Base-by-base conservation (phyloP, 2,888 invertebrate species). In the Clostera curtula region DNA sequence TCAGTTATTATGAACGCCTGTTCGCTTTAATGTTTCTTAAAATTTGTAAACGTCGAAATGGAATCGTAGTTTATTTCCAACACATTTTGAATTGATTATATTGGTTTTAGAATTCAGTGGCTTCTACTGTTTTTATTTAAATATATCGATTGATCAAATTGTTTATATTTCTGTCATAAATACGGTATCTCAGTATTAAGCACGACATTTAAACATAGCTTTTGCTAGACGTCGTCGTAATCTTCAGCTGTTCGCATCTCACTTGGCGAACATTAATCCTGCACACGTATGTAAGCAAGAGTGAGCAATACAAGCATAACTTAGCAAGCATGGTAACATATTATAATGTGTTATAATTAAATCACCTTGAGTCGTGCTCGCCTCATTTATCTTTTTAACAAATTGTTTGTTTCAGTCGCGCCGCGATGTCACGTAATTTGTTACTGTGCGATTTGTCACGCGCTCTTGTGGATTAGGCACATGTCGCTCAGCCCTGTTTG, bases 381-480 rank as follows among this genome's bases (percentile, higher is more conserved):
- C 28, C 56, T 59, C 68, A 59, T 71, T 68, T 63, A 66, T 73
- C 73, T 67, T 63, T 58, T 56, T 71, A 71, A 76, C 62, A 73
- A 75, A 75, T 74, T 69, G 63, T 71, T 71, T 70, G 72, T 76
- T 75, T 75, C 71, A 69, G 65, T 56, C 54, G 43, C 55, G 48
- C 48, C 52, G n/a, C n/a, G 51, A 57, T 56, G 58, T 49, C 58
- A 50, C 54, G 69, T 72, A 68, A 75, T 76, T 72, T 72, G 69
- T 67, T 58, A 61, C 36, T 31, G 40, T 51, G 68, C 69, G 71
- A 79, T 75, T 73, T 72, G 65, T 77, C 73, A 74, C 63, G 53
- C 52, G 56, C 56, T 62, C 43, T 39, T 52, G 52, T 50, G 65
- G 71, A 75, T 75, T 72, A 74, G 58, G 52, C 50, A 44, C 43